Conservation (phyloP, 2,797 vertebrate species). For the Peromyscus aztecus region DNA sequence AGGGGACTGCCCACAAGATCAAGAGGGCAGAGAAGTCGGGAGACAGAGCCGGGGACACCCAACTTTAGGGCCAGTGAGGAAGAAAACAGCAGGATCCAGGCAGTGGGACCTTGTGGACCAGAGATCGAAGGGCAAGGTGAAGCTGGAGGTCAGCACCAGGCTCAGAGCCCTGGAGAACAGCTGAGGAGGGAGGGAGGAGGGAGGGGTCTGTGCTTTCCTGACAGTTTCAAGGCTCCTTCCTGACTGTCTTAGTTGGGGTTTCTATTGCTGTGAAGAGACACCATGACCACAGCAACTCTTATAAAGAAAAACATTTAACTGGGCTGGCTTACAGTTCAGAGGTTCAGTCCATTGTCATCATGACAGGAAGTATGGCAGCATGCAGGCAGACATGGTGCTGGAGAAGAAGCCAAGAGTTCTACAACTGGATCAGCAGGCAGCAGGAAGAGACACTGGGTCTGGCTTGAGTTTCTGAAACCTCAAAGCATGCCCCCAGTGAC, state of each 20-base stretch:
- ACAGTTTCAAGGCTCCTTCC: background rate
- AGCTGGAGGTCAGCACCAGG: background rate
- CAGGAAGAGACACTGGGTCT: background rate
- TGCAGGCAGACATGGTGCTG: background rate
- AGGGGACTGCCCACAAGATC: background rate
- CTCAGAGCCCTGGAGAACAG: background rate
- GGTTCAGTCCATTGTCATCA: background rate
- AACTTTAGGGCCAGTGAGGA: too few relatives aligned
- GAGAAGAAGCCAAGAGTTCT: background rate
- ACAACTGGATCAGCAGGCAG: background rate
- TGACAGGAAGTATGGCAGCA: background rate
- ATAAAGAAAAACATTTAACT: background rate
- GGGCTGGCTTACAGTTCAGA: background rate
- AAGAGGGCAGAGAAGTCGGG: background rate
- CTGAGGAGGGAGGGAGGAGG: too few relatives aligned
- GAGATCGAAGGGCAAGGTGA: accelerated
- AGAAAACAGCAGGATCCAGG: background rate
- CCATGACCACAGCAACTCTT: background rate
- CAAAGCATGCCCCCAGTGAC: background rate
- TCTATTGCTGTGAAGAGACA: background rate
- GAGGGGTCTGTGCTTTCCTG: background rate
- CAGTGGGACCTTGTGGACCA: background rate
- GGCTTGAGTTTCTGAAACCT: background rate
- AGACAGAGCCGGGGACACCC: background rate
- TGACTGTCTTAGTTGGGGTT: background rate